Percentiles rank a stretch among this genome's conserved stretches.
Evolutionary conservation across 2,113 vertebrate genomes (phyloP).

Genomic region (Otis tarda): DNA sequence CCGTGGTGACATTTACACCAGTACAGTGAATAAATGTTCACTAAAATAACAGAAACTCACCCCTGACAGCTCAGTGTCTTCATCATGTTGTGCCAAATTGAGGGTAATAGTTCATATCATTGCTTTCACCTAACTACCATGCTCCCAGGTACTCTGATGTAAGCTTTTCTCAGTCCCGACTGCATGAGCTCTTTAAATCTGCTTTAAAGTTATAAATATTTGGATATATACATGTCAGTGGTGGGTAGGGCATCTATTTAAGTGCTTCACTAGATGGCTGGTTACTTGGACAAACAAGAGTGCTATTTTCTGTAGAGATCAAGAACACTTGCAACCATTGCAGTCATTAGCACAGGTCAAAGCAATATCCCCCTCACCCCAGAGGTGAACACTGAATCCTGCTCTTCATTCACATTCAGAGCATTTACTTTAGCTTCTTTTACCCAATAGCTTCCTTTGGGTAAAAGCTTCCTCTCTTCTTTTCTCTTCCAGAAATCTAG

Average conservation of each 20-base stretch:
- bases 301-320: background rate
- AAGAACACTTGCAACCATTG: background rate
- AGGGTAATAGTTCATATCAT: background rate
- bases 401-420: background rate
- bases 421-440: background rate
- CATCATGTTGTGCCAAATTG: background rate
- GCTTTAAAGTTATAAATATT: background rate
- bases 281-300: background rate
- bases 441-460: background rate
- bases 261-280: background rate
- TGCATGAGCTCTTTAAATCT: background rate
- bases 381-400: background rate
- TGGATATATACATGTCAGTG: fast-evolving
- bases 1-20: background rate
- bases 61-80: background rate
- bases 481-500: background rate
- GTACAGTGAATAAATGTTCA: background rate
- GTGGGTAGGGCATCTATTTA: background rate
- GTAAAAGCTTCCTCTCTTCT: too few relatives aligned
- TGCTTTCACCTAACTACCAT: background rate
- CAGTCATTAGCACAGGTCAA: background rate
- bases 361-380: background rate
- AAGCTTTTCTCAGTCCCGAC: background rate
- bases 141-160: background rate
- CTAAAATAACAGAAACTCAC: background rate